Evolutionary conservation across 2,797 vertebrate species (phyloP).

Genomic region (Lophius americanus): DNA sequence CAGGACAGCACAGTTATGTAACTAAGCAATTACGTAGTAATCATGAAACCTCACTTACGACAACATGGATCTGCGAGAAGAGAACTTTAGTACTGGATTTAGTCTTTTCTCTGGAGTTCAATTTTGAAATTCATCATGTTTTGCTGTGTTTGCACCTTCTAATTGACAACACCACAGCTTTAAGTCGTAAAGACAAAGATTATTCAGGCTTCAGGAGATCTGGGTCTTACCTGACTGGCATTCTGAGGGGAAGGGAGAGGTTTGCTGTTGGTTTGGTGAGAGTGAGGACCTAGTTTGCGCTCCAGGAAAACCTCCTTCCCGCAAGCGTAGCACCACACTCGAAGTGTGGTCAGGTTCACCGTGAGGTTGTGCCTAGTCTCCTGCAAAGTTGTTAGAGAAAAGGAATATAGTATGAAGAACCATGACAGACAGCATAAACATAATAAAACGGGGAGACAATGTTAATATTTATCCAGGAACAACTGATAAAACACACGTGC

Average conservation of each 20-base stretch:
- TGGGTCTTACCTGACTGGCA: slow-evolving; percentile 69
- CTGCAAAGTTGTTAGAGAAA: slow-evolving; percentile 63
- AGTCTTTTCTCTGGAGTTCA: not conserved
- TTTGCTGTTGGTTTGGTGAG: slow-evolving; percentile 78
- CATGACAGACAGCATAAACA: not conserved
- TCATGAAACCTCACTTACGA: not conserved
- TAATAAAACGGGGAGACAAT: not conserved
- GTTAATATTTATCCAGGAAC: slow-evolving; percentile 10
- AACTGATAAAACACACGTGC: not conserved
- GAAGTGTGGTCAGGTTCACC: slow-evolving; percentile 96
- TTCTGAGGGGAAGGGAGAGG: slow-evolving; percentile 79
- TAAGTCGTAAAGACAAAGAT: not conserved
- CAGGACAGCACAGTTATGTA: slow-evolving; percentile 8
- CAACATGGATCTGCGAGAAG: not conserved
- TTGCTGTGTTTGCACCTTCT: not conserved
- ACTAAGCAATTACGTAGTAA: not conserved
- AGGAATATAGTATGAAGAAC: not conserved
- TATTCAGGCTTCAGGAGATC: not conserved
- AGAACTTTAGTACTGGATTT: not conserved
- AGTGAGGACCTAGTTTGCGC: slow-evolving; percentile 88
- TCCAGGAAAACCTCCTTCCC: slow-evolving; percentile 98
- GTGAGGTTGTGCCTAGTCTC: slow-evolving; percentile 95
- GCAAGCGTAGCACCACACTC: slow-evolving; percentile 98
- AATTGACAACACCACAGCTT: not conserved
- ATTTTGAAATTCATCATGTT: not conserved